Conservation (phyloP, 2,797 vertebrate genomes). For the Pangasius macronema region DNA sequence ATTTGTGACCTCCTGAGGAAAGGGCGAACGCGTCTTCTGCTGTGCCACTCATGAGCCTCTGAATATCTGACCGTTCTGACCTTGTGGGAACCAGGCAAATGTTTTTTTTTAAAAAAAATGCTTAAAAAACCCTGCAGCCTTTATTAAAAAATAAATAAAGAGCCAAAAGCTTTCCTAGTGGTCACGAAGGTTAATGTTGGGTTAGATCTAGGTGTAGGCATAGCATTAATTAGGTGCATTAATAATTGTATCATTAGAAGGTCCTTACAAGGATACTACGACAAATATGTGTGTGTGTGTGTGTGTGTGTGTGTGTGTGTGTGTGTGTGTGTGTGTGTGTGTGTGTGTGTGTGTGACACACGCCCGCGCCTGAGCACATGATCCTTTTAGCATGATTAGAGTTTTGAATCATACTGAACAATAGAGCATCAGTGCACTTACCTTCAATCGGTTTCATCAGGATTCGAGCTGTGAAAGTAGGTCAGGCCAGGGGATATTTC, state of each 20-base stretch:
- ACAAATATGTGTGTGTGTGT: constrained; percentile 20
- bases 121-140: no score
- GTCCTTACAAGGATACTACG: background rate
- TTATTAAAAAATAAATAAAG: background rate
- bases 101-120: no score
- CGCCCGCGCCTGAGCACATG: no score
- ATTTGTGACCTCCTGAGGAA: background rate
- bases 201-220: background rate
- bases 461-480: constrained; percentile 46
- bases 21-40: background rate
- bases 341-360: background rate
- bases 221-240: background rate
- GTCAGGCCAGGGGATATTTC: constrained; percentile 34
- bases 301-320: constrained; percentile 20
- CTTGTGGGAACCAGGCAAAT: background rate
- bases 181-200: background rate
- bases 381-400: constrained; percentile 39
- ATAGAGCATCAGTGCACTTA: constrained; percentile 29
- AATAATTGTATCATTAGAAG: background rate
- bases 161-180: background rate
- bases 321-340: constrained; percentile 14
- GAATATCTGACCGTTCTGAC: background rate
- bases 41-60: background rate
- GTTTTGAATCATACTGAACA: constrained; percentile 35
- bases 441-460: constrained; percentile 35